Evolutionary conservation across 2,888 invertebrate genomes (phyloP).

Genomic region (Diabrotica balteata): DNA sequence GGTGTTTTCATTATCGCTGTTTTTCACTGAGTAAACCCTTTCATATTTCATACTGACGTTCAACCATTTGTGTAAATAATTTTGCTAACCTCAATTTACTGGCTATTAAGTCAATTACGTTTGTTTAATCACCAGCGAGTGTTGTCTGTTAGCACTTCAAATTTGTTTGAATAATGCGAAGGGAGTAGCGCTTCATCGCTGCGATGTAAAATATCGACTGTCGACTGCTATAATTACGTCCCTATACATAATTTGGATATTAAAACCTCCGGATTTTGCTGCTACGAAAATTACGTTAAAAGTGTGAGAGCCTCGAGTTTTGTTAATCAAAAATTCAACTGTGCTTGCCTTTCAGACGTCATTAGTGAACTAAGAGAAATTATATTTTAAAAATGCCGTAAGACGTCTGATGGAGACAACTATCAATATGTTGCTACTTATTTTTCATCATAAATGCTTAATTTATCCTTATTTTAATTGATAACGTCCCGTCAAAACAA

Average conservation of each 20-base stretch:
- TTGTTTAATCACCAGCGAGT: conserved; percentile 40
- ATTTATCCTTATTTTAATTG: too few relatives aligned
- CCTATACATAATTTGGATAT: background rate
- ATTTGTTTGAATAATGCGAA: conserved; percentile 32
- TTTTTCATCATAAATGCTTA: too few relatives aligned
- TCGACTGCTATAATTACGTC: conserved; percentile 3
- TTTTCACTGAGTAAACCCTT: conserved; percentile 18
- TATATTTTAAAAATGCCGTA: too few relatives aligned
- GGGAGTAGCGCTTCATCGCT: conserved; percentile 1
- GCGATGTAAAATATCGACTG: conserved; percentile 16
- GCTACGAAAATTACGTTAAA: too few relatives aligned
- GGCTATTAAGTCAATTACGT: conserved; percentile 42
- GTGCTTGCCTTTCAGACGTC: too few relatives aligned
- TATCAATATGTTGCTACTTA: too few relatives aligned
- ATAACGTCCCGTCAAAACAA: too few relatives aligned
- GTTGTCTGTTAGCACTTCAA: conserved; percentile 40
- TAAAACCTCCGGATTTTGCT: background rate
- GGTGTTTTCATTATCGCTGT: conserved; percentile 14
- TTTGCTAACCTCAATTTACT: conserved; percentile 36
- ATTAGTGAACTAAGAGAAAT: too few relatives aligned
- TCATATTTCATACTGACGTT: conserved; percentile 21
- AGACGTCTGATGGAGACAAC: too few relatives aligned
- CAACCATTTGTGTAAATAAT: conserved; percentile 31
- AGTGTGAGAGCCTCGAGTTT: too few relatives aligned
- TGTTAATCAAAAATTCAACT: too few relatives aligned